Percentiles rank a stretch among this genome's conserved stretches.
phyloP scores from a whole-genome alignment of 2,113 vertebrate genomes.

The Promerops cafer region DNA sequence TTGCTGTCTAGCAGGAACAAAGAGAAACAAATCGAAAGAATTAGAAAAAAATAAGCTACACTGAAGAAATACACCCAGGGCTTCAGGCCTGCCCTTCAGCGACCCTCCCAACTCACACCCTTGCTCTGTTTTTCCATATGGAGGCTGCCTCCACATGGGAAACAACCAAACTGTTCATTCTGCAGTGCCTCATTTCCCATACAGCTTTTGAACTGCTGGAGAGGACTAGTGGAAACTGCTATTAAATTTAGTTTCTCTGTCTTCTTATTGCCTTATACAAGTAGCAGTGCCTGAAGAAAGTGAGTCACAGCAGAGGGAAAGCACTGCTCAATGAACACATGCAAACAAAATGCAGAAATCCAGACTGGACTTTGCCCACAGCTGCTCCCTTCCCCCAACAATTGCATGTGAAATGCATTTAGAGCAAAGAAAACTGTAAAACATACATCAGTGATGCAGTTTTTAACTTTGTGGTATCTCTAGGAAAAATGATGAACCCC shows the following conservation, averaged over 20 bases:
- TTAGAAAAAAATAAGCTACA: not conserved
- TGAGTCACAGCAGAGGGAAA: not conserved
- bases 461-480: not conserved
- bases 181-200: not conserved
- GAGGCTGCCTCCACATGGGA: not conserved
- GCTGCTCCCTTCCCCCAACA: not conserved
- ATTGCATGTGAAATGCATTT: not conserved
- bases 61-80: not conserved
- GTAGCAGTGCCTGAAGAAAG: not conserved
- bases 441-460: fast-evolving
- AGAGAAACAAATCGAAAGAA: not conserved
- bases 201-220: not conserved
- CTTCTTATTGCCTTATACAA: not conserved
- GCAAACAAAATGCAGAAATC: not conserved
- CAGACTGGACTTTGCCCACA: not conserved
- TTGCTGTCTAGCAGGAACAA: not conserved
- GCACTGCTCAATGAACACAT: not conserved
- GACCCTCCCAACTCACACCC: not conserved
- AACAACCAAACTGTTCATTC: not conserved
- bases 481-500: not conserved
- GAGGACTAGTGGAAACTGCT: not conserved
- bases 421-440: not conserved
- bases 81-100: not conserved
- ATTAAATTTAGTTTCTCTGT: not conserved
- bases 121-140: not conserved